These are phyloP conservation scores for Leptodirus hochenwartii DNA, from an alignment of 2,888 invertebrate species.

Conservation along the genomic window DNA sequence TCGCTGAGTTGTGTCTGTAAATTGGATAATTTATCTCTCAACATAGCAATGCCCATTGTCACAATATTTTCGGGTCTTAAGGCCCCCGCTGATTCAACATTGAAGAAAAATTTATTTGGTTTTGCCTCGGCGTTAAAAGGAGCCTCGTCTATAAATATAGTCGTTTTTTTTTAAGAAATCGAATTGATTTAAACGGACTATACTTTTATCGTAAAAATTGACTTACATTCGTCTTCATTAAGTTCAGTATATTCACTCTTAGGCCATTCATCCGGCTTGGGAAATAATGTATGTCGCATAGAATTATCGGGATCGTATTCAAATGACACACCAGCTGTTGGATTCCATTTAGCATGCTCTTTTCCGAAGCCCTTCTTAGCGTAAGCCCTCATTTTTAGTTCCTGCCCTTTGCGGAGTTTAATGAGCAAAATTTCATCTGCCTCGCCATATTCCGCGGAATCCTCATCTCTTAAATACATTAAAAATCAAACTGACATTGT, in stretches of 20 bases:
- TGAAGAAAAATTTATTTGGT: constrained; percentile 93
- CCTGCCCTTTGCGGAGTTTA: constrained; percentile 68
- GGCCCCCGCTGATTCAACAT: constrained; percentile 91
- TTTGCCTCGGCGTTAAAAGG: constrained; percentile 87
- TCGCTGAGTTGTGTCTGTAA: constrained; percentile 83
- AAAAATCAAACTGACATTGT: no score
- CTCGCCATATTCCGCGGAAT: constrained; percentile 85
- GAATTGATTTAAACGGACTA: no score
- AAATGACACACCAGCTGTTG: constrained; percentile 94
- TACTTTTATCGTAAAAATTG: no score
- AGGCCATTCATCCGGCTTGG: constrained; percentile 98
- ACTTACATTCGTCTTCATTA: constrained; percentile 71
- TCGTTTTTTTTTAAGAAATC: no score
- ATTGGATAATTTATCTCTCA: constrained; percentile 91
- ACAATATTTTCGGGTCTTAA: constrained; percentile 94
- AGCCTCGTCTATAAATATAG: constrained; percentile 56
- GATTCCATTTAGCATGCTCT: constrained; percentile 99
- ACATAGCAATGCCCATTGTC: constrained; percentile 77
- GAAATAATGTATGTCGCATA: constrained; percentile 86
- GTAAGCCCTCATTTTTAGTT: constrained; percentile 83
- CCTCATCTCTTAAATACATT: no score
- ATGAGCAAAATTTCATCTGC: constrained; percentile 71
- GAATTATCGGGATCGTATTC: constrained; percentile 99
- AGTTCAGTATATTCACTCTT: constrained; percentile 93
- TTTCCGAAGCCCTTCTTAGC: constrained; percentile 94